A percentile compares a stretch with the other conserved stretches of the same genome.
These are phyloP conservation scores for Pachycephus smyrnensis DNA, from an alignment of 2,888 invertebrate species.

Conservation along the genomic window DNA sequence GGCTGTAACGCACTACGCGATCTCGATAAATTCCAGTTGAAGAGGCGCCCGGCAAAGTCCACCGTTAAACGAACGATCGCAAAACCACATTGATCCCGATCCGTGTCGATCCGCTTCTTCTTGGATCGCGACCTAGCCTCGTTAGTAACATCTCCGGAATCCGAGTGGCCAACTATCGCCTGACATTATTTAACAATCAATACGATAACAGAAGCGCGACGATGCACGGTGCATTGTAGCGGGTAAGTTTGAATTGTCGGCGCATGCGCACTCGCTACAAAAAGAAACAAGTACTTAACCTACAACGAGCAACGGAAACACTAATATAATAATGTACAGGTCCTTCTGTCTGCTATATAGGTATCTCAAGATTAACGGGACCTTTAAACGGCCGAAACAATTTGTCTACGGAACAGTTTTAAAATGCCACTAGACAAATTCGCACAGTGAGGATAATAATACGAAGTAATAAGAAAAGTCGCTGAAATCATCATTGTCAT, in stretches of 20 bases:
- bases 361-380: neutral
- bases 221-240: neutral
- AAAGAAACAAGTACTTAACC: neutral
- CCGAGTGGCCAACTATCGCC: neutral
- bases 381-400: neutral
- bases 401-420: neutral
- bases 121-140: conserved; percentile 21
- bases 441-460: neutral
- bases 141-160: conserved; percentile 18
- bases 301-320: neutral
- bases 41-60: conserved; percentile 9
- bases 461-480: neutral
- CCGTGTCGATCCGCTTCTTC: conserved; percentile 14
- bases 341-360: neutral
- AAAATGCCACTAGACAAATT: neutral
- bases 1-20: conserved; percentile 15
- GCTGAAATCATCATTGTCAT: neutral
- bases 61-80: conserved; percentile 29
- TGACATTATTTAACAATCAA: neutral
- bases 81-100: conserved; percentile 46
- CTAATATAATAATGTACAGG: neutral
- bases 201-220: neutral
- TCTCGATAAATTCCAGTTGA: neutral
- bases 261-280: neutral
- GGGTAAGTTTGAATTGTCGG: neutral